Conservation (phyloP, 2,113 vertebrate genomes). For the Recurvirostra avosetta region DNA sequence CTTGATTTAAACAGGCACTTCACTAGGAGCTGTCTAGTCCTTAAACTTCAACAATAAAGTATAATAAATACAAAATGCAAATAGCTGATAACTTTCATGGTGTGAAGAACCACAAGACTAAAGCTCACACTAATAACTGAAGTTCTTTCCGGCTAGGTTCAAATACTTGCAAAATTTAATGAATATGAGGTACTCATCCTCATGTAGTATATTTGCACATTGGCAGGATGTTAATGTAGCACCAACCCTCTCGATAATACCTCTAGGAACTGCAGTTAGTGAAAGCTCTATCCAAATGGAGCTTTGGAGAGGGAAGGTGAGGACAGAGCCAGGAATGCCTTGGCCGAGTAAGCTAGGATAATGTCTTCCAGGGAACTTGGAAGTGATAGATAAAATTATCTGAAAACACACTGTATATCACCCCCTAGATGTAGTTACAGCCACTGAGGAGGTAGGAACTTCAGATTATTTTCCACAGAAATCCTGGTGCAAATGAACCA, state of each 20-base stretch:
- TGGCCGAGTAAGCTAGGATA: fast-evolving
- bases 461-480: not conserved
- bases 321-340: not conserved
- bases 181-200: fast-evolving
- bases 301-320: not conserved
- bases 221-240: not conserved
- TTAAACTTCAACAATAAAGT: not conserved
- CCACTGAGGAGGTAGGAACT: not conserved
- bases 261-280: not conserved
- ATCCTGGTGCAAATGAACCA: not conserved
- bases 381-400: not conserved
- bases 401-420: not conserved
- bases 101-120: not conserved
- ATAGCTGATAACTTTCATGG: not conserved
- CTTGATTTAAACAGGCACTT: not conserved
- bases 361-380: not conserved
- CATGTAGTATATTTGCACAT: not conserved
- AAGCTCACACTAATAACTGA: not conserved
- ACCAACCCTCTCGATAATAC: fast-evolving
- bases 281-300: not conserved
- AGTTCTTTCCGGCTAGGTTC: not conserved
- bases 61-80: not conserved
- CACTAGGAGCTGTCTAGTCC: not conserved
- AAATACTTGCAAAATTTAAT: not conserved
- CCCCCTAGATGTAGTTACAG: not conserved